Conservation (phyloP, 2,888 invertebrate species). For the Autographa pulchrina region DNA sequence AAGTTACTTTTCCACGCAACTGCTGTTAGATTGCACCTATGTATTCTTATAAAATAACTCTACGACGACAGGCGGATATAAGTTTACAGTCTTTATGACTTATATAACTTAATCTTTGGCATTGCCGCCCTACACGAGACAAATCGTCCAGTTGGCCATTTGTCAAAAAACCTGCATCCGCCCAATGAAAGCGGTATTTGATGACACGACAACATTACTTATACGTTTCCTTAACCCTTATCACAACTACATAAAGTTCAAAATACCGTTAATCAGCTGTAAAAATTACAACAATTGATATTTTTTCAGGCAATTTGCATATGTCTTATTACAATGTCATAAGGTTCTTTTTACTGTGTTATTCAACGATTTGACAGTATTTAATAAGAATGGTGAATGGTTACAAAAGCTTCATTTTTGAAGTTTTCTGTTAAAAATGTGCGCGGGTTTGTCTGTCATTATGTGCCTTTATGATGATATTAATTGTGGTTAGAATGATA, state of each 20-base stretch:
- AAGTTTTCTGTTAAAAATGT: constrained; percentile 66
- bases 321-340: constrained; percentile 17
- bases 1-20: too few species aligned
- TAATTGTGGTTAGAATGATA: constrained; percentile 47
- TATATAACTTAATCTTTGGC: constrained; percentile 75
- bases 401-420: constrained; percentile 63
- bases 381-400: constrained; percentile 61
- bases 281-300: constrained; percentile 10
- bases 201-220: constrained; percentile 63
- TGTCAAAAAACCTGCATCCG: constrained; percentile 89
- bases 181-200: constrained; percentile 85
- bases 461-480: constrained; percentile 57
- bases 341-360: constrained; percentile 37
- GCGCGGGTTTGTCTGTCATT: constrained; percentile 58
- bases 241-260: constrained; percentile 61
- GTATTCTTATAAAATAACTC: too few species aligned
- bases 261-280: constrained; percentile 48
- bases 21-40: too few species aligned
- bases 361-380: constrained; percentile 27
- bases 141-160: constrained; percentile 88
- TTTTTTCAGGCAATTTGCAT: constrained; percentile 20
- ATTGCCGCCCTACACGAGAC: constrained; percentile 84
- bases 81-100: constrained; percentile 7
- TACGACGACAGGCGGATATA: background rate
- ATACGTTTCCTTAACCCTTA: constrained; percentile 60